Evolutionary conservation across 1,140 invertebrate genomes (phyloP), one percentile per base, ranked within the genome.

Genomic region (Drosophila bocki): DNA sequence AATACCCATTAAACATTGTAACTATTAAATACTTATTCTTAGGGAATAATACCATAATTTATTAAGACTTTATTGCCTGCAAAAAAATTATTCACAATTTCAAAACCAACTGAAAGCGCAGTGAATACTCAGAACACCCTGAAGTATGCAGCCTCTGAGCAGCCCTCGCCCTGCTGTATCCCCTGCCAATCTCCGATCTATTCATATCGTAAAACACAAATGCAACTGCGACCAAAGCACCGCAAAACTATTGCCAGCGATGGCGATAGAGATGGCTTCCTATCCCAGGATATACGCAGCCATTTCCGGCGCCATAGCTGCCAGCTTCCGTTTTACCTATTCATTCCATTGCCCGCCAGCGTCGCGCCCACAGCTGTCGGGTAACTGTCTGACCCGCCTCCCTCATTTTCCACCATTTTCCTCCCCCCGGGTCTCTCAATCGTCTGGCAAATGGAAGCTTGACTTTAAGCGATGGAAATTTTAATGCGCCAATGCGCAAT

Each of bases 401-500:
- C 13, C 32, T 19, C 29, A 51, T 33, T 51, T 33, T 33, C 32
- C 39, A 4, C 57, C 29, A 9, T 22, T 15, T 26, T 15, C 33
- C 13, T 12, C 9, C 42, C 44, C 39, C n/a, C 15, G 33, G 32
- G n/a, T 54, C 33, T 11, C 44, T 69, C 59, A 63, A 41, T 41
- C 51, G 75, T 50, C 64, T 78, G 53, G 45, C 45, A 78, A 78
- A 82, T 75, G 47, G 59, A 62, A 41, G 51, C 57, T 69, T 59
- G 62, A 65, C 78, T 88, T 88, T 68, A 87, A 87, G 75, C 81
- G 77, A 57, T 53, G 71, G 48, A 69, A 76, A 86, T 87, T 83
- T 80, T 63, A 80, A 87, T 87, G 79, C 83, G 83, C 80, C 83
- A 87, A 80, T 87, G 83, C 76, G 68, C 83, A 87, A 88, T 88